A percentile compares a stretch with the other conserved stretches of the same genome.
These are phyloP conservation scores for Tipula lateralis DNA, from an alignment of 2,888 invertebrate genomes.

Conservation along the genomic window DNA sequence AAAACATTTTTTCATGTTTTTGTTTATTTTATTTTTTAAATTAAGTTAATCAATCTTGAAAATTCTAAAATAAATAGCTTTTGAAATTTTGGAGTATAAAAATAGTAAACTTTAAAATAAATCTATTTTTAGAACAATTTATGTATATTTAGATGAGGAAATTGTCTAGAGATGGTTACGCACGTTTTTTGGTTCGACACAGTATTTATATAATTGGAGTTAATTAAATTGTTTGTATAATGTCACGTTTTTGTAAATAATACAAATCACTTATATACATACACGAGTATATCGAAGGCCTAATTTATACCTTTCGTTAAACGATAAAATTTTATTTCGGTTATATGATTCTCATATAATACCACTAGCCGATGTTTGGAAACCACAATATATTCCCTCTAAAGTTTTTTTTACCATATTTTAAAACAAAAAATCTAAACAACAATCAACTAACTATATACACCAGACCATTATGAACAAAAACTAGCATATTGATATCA, in stretches of 20 bases:
- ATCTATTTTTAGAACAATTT: background rate
- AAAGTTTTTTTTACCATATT: background rate
- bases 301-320: background rate
- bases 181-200: background rate
- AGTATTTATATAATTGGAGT: background rate
- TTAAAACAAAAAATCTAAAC: background rate
- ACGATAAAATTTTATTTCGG: background rate
- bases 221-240: background rate
- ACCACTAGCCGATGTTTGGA: background rate
- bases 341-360: too few relatives aligned
- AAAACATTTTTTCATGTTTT: background rate
- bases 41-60: constrained; percentile 19
- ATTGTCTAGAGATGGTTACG: background rate
- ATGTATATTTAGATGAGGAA: background rate
- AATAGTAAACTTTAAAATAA: background rate
- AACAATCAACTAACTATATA: background rate
- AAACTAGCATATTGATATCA: background rate
- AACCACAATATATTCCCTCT: background rate
- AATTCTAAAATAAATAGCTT: background rate
- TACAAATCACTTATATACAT: too few relatives aligned
- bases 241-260: background rate
- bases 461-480: background rate
- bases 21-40: background rate
- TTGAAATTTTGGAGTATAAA: background rate
- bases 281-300: too few relatives aligned